Percentiles rank a stretch among this genome's conserved stretches.
Evolutionary conservation across 1,140 invertebrate species (phyloP).

Genomic region (Parasteatoda tepidariorum): DNA sequence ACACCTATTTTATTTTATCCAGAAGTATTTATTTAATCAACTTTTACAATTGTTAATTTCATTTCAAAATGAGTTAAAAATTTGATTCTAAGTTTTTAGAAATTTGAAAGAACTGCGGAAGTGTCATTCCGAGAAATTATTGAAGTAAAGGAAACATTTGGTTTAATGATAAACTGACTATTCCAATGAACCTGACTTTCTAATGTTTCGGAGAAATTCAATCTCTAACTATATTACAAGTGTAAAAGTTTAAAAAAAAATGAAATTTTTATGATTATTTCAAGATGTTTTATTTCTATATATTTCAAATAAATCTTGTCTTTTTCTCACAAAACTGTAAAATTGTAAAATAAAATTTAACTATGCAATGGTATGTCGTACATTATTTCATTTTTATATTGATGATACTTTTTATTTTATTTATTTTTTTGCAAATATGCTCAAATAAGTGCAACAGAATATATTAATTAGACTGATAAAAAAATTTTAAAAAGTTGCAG

Average conservation of each 20-base stretch:
- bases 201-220: background rate
- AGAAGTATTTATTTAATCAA: too few species aligned
- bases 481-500: too few species aligned
- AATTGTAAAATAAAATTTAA: conserved; percentile 58
- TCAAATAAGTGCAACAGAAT: too few species aligned
- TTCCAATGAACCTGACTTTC: background rate
- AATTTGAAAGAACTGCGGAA: too few species aligned
- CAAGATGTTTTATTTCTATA: conserved; percentile 51
- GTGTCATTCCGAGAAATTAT: too few species aligned
- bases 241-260: background rate
- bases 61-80: too few species aligned
- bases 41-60: too few species aligned
- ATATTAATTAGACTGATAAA: too few species aligned
- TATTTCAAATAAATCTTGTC: conserved; percentile 49
- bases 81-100: too few species aligned
- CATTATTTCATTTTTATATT: background rate
- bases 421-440: background rate
- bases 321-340: conserved; percentile 59
- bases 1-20: too few species aligned
- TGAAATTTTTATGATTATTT: background rate
- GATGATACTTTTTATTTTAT: background rate
- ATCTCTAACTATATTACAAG: background rate
- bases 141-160: background rate
- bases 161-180: background rate
- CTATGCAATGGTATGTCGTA: conserved; percentile 32